Conservation (phyloP, 2,888 invertebrate species). For the Leptinotarsa juncta region DNA sequence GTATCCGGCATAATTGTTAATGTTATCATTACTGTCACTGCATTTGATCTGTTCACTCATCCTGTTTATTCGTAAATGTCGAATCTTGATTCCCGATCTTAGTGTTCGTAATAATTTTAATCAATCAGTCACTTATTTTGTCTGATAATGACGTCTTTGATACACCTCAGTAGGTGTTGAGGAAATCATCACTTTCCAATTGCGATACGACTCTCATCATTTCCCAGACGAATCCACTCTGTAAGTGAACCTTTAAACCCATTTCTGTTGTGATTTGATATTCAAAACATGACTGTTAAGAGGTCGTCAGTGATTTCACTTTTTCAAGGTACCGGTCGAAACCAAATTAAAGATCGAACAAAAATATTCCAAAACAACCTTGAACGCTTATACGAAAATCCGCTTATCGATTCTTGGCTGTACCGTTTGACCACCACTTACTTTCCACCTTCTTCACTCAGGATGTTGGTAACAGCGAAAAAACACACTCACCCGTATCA, state of each 20-base stretch:
- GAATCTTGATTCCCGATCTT: no score
- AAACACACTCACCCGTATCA: slow-evolving; percentile 7
- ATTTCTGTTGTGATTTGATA: slow-evolving; percentile 13
- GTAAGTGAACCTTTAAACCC: slow-evolving; percentile 11
- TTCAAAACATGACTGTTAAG: slow-evolving; percentile 11
- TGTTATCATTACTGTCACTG: no score
- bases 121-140: no score
- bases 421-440: slow-evolving; percentile 7
- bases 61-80: no score
- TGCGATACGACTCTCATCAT: neutral
- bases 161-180: neutral
- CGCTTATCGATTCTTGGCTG: neutral
- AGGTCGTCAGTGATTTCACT: slow-evolving; percentile 14
- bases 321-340: neutral
- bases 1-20: no score
- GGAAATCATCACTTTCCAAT: neutral
- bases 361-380: neutral
- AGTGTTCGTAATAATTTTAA: no score
- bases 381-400: neutral
- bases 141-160: neutral
- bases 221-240: neutral
- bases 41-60: no score
- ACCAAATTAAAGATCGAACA: neutral
- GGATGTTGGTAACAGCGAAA: neutral
- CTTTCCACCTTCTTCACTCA: neutral